Base-by-base conservation (phyloP, 2,113 vertebrate genomes). In the Pseudorasbora parva region DNA sequence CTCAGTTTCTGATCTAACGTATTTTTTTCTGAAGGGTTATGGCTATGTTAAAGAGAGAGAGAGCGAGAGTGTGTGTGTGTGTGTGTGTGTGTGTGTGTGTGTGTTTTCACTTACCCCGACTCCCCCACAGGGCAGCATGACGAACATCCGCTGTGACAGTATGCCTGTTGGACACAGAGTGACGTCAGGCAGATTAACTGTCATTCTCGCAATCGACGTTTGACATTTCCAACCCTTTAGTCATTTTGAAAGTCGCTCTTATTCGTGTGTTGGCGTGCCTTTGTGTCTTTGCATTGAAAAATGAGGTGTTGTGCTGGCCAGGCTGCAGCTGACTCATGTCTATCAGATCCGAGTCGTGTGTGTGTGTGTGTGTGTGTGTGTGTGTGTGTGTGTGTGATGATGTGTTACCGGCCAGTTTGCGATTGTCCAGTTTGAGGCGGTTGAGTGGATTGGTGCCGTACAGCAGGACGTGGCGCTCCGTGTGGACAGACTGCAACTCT, bases 361-460 rank as follows among this genome's bases (percentile, higher is more conserved):
- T 51, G 76, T 66, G 51, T 23, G 10, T 47, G 25, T 37, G 59
- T 66, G 57, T 77, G 69, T 89, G 17, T 60, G 75, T 93, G 77
- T 59, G 54, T 51, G 76, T 66, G 51, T 23, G 10, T 47, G 25
- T 37, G 59, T 66, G 57, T 77, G 69, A 23, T 25, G 33, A 77
- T 89, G 17, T 60, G 75, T 93, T 93, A 94, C 94, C 92, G 17
- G 78, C 68, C 14, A 74, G 93, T 90, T 98, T 98, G 84, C 96
- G 96, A 0, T 97, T 97, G 88, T 99, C 97, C 93, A 99, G 95
- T 90, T 98, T 98, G 84, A 98, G 96, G 86, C 97, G 96, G 93
- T 96, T 98, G 77, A 97, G 95, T 0, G 97, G 96, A 89, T 97
- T 98, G 92, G 96, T 97, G 90, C 97, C 96, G 0, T 97, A 99